These are phyloP conservation scores for Drosophila testacea DNA, from an alignment of 2,888 invertebrate genomes.

Conservation along the genomic window DNA sequence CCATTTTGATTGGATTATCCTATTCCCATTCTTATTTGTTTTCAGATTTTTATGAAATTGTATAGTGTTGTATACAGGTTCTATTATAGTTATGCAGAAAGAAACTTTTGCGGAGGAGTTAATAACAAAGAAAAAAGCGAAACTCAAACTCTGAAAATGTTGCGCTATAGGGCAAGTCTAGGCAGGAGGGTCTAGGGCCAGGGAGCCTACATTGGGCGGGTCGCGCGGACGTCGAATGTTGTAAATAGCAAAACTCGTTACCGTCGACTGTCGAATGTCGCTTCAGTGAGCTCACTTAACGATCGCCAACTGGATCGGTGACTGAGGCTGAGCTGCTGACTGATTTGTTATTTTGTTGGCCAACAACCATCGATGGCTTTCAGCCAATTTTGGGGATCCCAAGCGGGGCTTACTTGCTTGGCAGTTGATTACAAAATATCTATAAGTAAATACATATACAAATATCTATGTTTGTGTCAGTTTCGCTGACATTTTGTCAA, in stretches of 20 bases:
- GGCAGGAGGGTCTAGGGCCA: slow-evolving; percentile 20
- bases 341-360: slow-evolving; percentile 69
- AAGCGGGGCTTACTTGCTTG: slow-evolving; percentile 43
- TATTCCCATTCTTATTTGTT: background rate
- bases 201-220: slow-evolving; percentile 9
- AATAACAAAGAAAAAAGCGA: slow-evolving; percentile 3
- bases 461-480: slow-evolving; percentile 19
- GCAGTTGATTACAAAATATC: slow-evolving; percentile 62
- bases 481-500: slow-evolving; percentile 73
- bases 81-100: background rate
- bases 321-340: slow-evolving; percentile 55
- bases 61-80: slow-evolving; percentile 18
- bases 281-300: slow-evolving; percentile 62
- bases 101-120: slow-evolving; percentile 48
- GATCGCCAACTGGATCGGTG: slow-evolving; percentile 46
- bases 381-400: slow-evolving; percentile 51
- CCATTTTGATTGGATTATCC: slow-evolving; percentile 16
- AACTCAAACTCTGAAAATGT: slow-evolving; percentile 1
- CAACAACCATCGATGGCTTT: slow-evolving; percentile 50
- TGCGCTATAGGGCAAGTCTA: slow-evolving; percentile 6
- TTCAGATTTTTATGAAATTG: background rate
- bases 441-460: slow-evolving; percentile 15
- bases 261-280: slow-evolving; percentile 34
- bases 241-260: slow-evolving; percentile 35
- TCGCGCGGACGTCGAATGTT: slow-evolving; percentile 12